Evolutionary conservation across 2,113 vertebrate genomes (phyloP).

Genomic region (Zeus faber): DNA sequence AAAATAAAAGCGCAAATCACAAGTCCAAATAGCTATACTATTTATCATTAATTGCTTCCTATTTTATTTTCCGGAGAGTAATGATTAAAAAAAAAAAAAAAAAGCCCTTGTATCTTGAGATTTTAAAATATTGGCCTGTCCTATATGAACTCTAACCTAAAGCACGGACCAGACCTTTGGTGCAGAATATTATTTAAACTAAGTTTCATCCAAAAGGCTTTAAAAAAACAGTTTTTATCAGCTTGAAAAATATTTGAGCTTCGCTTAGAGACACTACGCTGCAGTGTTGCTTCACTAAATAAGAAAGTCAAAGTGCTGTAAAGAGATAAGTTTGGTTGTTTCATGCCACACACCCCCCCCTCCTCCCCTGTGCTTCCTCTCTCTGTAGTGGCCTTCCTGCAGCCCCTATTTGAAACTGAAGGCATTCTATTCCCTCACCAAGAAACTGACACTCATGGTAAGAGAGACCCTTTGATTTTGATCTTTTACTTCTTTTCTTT

Average conservation of each 20-base stretch:
- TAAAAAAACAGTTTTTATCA: too few relatives aligned
- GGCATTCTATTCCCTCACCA: slow-evolving; percentile 74
- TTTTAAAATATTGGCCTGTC: too few relatives aligned
- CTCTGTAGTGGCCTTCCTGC: slow-evolving; percentile 77
- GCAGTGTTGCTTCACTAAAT: slow-evolving; percentile 13
- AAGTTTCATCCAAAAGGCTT: too few relatives aligned
- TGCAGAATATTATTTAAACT: too few relatives aligned
- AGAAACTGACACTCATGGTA: slow-evolving; percentile 76
- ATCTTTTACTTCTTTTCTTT: slow-evolving; percentile 55
- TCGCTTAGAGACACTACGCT: background rate
- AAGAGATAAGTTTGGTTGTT: slow-evolving; percentile 55
- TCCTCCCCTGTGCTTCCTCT: slow-evolving; percentile 72
- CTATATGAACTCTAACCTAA: too few relatives aligned
- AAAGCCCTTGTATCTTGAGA: too few relatives aligned
- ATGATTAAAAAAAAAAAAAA: too few relatives aligned
- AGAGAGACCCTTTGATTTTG: slow-evolving; percentile 66
- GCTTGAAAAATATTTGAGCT: background rate
- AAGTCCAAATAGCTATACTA: too few relatives aligned
- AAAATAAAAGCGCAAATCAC: too few relatives aligned
- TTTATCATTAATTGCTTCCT: too few relatives aligned
- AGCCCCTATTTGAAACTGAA: slow-evolving; percentile 75
- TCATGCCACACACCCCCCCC: slow-evolving; percentile 55
- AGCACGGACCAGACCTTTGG: too few relatives aligned
- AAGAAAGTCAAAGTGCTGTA: slow-evolving; percentile 35
- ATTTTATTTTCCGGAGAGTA: too few relatives aligned